phyloP scores from a whole-genome alignment of 2,113 vertebrate species.

The Tragelaphus buxtoni region DNA sequence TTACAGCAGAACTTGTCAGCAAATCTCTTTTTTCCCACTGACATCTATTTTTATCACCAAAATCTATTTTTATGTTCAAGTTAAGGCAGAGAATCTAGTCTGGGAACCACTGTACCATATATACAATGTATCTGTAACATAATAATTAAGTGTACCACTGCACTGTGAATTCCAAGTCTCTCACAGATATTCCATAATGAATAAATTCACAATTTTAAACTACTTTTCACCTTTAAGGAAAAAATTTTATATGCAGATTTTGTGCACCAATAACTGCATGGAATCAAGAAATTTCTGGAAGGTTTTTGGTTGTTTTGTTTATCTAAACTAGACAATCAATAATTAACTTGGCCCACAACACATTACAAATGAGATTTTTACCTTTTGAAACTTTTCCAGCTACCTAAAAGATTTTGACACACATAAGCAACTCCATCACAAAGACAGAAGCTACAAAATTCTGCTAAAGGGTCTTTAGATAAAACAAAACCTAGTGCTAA shows the following conservation, averaged over 20 bases:
- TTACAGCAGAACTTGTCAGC: neutral
- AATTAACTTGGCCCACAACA: neutral
- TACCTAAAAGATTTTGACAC: neutral
- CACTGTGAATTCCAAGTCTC: neutral
- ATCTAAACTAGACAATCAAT: neutral
- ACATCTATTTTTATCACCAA: neutral
- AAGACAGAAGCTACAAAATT: neutral
- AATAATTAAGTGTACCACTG: neutral
- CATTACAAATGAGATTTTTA: constrained; percentile 3
- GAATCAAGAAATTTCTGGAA: neutral
- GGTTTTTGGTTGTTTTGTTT: neutral
- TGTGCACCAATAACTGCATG: neutral
- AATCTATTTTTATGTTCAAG: constrained; percentile 13
- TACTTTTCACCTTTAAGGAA: neutral
- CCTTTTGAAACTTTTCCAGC: neutral
- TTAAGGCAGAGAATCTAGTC: neutral
- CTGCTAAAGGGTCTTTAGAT: neutral
- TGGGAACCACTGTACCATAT: neutral
- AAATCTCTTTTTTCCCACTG: neutral
- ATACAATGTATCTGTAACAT: neutral
- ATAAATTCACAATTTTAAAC: neutral
- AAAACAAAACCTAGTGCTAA: constrained; percentile 10
- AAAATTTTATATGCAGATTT: neutral
- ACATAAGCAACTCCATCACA: neutral
- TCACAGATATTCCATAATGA: neutral